Evolutionary conservation across 2,797 vertebrate species (phyloP), one percentile per base, ranked within the genome.

Genomic region (Cichlasoma orientale): DNA sequence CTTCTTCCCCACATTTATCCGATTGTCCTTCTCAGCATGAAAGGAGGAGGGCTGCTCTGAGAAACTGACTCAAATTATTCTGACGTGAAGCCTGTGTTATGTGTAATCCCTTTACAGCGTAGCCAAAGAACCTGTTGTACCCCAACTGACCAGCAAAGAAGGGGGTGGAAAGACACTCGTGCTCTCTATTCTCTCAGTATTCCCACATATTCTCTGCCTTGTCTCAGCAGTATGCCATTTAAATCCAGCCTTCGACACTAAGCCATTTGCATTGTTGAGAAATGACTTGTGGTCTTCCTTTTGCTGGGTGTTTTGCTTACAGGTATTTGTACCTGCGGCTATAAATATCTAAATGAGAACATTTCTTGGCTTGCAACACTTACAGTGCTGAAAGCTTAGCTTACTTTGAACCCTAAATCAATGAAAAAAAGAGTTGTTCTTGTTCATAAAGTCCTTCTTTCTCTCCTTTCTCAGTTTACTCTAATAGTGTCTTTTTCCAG

Each of bases 101-200:
- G 85, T 92, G 90, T 93, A 92, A 93, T 93, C 90, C 88, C 82
- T 72, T 92, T 89, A 90, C 77, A 92, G 87, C 85, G 75, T 78
- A 80, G 75, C 88, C n/a, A 18, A 82, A 81, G 71, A 89, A 85
- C 82, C 86, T 90, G 82, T 87, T 90, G 80, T 82, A 83, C 78
- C 80, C 72, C 25, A 29, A 19, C 83, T 86, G 84, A 84, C 88
- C 84, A 54, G 71, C n/a, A 21, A 70, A 77, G 80, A 23, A 54
- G 77, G 56, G 74, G 76, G 38, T n/a, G 55, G 63, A 47, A 21
- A 61, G 72, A 36, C 36, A 10, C 61, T 57, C 33, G 4, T 58
- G 55, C 77, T 31, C 19, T 77, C 75, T 78, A 21, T 38, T 84
- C 74, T 78, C 59, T 69, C 41, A 31, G 10, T 59, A 52, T 70